These are phyloP conservation scores for Spheniscus humboldti DNA, from an alignment of 2,797 vertebrate genomes.

Conservation along the genomic window DNA sequence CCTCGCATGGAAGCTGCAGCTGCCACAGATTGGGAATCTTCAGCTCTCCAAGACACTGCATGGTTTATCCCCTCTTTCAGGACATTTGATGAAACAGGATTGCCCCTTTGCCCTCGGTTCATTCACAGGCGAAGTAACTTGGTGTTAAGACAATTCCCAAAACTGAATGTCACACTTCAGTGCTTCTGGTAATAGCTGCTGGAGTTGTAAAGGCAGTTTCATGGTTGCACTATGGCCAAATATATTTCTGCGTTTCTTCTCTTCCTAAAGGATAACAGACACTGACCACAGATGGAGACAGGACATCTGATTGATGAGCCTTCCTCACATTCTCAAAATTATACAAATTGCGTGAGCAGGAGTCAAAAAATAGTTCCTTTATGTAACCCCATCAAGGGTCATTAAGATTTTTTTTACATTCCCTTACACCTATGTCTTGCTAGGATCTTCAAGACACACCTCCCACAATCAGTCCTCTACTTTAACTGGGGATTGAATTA, in stretches of 20 bases:
- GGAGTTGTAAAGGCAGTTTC: not conserved
- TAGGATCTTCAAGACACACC: not conserved
- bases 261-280: not conserved
- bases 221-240: not conserved
- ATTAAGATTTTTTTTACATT: not conserved
- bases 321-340: not conserved
- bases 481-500: not conserved
- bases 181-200: not conserved
- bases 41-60: not conserved
- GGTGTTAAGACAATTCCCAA: not conserved
- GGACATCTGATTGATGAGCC: not conserved
- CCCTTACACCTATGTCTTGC: not conserved
- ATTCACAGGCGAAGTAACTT: not conserved
- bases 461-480: not conserved
- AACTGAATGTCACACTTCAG: not conserved
- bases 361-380: not conserved
- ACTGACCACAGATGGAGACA: not conserved
- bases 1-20: not conserved
- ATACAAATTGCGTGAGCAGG: not conserved
- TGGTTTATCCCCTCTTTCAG: not conserved
- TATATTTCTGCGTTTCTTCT: not conserved
- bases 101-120: not conserved
- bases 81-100: not conserved
- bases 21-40: accelerated
- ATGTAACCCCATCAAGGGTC: not conserved